Base-by-base conservation (phyloP, 2,888 invertebrate species). In the Tipula lateralis region DNA sequence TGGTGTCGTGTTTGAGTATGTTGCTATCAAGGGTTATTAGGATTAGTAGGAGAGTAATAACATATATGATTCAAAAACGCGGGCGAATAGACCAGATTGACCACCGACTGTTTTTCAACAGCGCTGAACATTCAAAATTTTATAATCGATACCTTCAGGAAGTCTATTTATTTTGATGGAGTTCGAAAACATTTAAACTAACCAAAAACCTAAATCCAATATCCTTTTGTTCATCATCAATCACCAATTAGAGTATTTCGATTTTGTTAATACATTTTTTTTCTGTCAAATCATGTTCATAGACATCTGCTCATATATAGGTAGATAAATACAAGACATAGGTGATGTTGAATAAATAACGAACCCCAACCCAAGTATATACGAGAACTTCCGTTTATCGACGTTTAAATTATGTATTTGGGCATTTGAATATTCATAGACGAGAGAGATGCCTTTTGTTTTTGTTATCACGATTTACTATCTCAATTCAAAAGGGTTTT, bases 391-490 rank as follows among this genome's bases (percentile, higher is more conserved):
- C 66, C 66, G 66, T 66, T 24, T 24, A 66, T 66, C 44, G 16
- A 4, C n/a, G 16, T 66, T 9, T 24, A 66, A 13, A 24, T 66
- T 66, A 66, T 66, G 12, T n/a, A 66, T 66, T 66, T 66, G 12
- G 66, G 66, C 24, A 66, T 66, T 66, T 66, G 66, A 66, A 66
- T 66, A 66, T 66, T 66, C 66, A 66, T 66, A 66, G 66, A n/a
- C 44, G 44, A 39, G n/a, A 66, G 7, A 66, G 19, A 66, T 66
- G 7, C 13, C 24, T 66, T 66, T 9, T 66, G 66, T 66, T 50
- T n/a, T 19, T 50, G 9, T 50, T 66, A 24, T 24, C 66, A 1
- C 24, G n/a, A n/a, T 66, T 13, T 12, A 66, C n/a, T n/a, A n/a
- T n/a, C n/a, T n/a, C n/a, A n/a, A n/a, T n/a, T n/a, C n/a, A n/a